Evolutionary conservation across 1,140 invertebrate species (phyloP), one percentile per base, ranked within the genome.

Genomic region (Trichonephila clavipes): DNA sequence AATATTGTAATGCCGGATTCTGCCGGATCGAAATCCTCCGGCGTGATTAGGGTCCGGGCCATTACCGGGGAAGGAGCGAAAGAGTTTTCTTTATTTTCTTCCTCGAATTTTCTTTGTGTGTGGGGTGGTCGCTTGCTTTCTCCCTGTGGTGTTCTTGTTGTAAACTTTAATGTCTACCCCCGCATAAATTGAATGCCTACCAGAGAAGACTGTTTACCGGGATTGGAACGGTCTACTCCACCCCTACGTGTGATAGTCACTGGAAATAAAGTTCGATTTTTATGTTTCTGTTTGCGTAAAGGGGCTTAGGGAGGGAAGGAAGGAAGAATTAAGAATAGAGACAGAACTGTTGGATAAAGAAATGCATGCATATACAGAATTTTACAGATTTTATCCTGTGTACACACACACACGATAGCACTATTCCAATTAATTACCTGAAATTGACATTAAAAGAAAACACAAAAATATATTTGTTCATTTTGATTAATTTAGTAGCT

Each of bases 101-200:
- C 24, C 34, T 44, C 64, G n/a, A 24, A 21, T 8, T 19, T 59
- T 40, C 40, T 93, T 88, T 51, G 44, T 93, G 88, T 88, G 62
- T 86, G 40, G 61, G n/a, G n/a, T 77, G 28, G 72, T 34, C 34
- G 72, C 28, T 77, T 19, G 72, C 24, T 40, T 18, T 77, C 51
- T 44, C 58, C 59, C 69, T 81, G 6, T 81, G 89, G 66, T 90
- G 69, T 93, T 88, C 85, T 88, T 88, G 92, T 88, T 82, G 86
- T 93, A 93, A 93, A 93, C 92, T 93, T 93, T 93, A 93, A 93
- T 93, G 92, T 93, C 92, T 81, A 81, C 86, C n/a, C 85, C 69
- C 86, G 92, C 92, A 88, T 93, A 93, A 87, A 93, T 93, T 93
- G 92, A 64, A 77, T 66, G 91, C 34, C 64, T 92, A 59, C 88